Percentiles rank a stretch among this genome's conserved stretches.
Evolutionary conservation across 2,888 invertebrate genomes (phyloP).

Genomic region (Platycheirus albimanus): DNA sequence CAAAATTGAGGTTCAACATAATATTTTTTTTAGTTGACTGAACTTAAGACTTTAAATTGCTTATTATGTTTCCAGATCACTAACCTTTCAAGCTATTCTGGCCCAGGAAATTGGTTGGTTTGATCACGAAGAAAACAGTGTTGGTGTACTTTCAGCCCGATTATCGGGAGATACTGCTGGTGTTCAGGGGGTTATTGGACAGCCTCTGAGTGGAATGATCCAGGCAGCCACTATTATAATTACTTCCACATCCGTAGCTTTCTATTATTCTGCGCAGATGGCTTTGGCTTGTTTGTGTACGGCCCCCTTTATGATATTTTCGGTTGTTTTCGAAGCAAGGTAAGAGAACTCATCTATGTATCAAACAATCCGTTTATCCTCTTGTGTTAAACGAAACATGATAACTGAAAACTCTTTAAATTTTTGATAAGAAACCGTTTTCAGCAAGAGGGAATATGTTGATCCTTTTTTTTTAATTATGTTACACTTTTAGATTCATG

Average conservation of each 20-base stretch:
- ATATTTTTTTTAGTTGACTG: no score
- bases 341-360: no score
- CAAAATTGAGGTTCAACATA: slow-evolving; percentile 82
- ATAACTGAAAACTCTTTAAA: no score
- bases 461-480: no score
- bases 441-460: no score
- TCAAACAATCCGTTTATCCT: no score
- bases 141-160: slow-evolving; percentile 87
- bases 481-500: no score
- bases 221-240: slow-evolving; percentile 87
- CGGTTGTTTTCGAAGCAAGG: slow-evolving; percentile 86
- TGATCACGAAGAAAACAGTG: slow-evolving; percentile 87
- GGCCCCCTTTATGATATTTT: slow-evolving; percentile 87
- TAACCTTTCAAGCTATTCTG: slow-evolving; percentile 86
- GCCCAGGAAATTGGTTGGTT: slow-evolving; percentile 90
- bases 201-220: slow-evolving; percentile 87
- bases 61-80: slow-evolving; percentile 77
- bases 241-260: slow-evolving; percentile 85
- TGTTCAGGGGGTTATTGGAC: slow-evolving; percentile 89
- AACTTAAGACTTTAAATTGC: no score
- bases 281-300: slow-evolving; percentile 87
- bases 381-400: no score
- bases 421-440: no score
- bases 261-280: slow-evolving; percentile 88
- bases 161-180: slow-evolving; percentile 88